A percentile compares a stretch with the other conserved stretches of the same genome.
Conservation (phyloP, 2,797 vertebrate genomes). For the Sebastes flavidus region DNA sequence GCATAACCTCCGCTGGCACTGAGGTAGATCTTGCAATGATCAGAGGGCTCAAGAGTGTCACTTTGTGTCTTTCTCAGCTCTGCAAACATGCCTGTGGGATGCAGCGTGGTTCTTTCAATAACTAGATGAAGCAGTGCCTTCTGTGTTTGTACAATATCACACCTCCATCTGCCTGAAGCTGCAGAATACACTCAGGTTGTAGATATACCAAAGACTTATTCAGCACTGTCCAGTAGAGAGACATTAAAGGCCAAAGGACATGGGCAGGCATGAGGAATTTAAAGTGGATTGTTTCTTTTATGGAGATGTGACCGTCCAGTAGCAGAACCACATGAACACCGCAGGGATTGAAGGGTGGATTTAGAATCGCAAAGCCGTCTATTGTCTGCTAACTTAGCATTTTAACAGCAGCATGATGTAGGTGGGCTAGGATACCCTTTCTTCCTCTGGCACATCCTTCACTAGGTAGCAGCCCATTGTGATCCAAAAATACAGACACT, state of each 20-base stretch:
- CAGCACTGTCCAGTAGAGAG: conserved; percentile 6
- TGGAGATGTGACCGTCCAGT: conserved; percentile 32
- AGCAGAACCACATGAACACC: conserved; percentile 16
- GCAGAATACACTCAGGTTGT: neutral
- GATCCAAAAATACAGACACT: conserved; percentile 72
- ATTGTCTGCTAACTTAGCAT: conserved; percentile 61
- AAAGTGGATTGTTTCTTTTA: conserved; percentile 30
- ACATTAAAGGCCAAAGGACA: conserved; percentile 19
- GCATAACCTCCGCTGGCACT: conserved; percentile 30
- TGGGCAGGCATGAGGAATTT: conserved; percentile 5
- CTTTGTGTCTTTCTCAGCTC: conserved; percentile 44
- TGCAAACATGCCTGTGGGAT: conserved; percentile 41
- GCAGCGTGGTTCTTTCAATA: conserved; percentile 37
- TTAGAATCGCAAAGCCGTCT: conserved; percentile 41
- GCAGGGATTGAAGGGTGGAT: conserved; percentile 39
- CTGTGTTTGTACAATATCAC: conserved; percentile 39
- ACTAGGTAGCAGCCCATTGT: conserved; percentile 57
- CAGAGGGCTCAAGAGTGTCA: conserved; percentile 43
- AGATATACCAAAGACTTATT: conserved; percentile 11
- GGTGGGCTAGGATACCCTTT: conserved; percentile 47
- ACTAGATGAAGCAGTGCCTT: conserved; percentile 19
- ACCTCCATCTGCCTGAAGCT: conserved; percentile 45
- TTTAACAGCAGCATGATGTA: conserved; percentile 53
- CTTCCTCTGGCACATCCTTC: conserved; percentile 58
- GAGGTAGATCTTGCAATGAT: conserved; percentile 52